Conservation (phyloP, 2,113 vertebrate species). For the Cynoglossus semilaevis region DNA sequence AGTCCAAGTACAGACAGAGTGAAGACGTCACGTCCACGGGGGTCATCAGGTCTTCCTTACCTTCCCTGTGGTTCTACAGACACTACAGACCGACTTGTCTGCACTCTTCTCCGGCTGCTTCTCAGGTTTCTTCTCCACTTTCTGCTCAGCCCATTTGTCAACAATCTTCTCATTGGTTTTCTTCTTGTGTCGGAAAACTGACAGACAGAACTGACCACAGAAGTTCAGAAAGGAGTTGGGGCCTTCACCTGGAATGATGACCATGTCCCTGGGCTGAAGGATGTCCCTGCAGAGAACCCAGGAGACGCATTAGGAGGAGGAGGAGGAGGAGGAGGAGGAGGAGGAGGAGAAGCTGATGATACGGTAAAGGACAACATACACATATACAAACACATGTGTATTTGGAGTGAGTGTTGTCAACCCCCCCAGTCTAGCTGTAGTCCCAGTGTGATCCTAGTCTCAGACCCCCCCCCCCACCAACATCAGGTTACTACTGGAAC, state of each 20-base stretch:
- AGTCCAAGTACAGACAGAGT: no score
- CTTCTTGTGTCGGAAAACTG: constrained; percentile 82
- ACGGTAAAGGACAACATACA: no score
- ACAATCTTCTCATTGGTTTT: constrained; percentile 34
- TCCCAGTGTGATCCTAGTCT: no score
- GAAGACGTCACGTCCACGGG: no score
- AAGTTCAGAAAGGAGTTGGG: constrained; percentile 84
- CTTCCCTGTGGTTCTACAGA: constrained; percentile 87
- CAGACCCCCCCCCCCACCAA: no score
- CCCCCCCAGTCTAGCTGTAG: no score
- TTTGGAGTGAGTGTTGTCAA: no score
- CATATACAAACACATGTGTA: no score
- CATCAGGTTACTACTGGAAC: no score
- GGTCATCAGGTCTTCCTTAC: no score
- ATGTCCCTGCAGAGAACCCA: constrained; percentile 85
- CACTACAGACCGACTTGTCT: constrained; percentile 85
- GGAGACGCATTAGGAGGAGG: not conserved
- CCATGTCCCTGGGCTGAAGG: constrained; percentile 89
- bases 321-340: not conserved
- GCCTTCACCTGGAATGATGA: constrained; percentile 87
- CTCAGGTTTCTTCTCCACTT: constrained; percentile 77
- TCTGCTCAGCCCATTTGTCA: constrained; percentile 78
- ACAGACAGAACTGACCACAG: constrained; percentile 92
- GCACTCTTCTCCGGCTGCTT: constrained; percentile 69
- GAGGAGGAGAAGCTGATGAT: not conserved